Evolutionary conservation across 2,888 invertebrate genomes (phyloP).

Genomic region (Neoascia interrupta): DNA sequence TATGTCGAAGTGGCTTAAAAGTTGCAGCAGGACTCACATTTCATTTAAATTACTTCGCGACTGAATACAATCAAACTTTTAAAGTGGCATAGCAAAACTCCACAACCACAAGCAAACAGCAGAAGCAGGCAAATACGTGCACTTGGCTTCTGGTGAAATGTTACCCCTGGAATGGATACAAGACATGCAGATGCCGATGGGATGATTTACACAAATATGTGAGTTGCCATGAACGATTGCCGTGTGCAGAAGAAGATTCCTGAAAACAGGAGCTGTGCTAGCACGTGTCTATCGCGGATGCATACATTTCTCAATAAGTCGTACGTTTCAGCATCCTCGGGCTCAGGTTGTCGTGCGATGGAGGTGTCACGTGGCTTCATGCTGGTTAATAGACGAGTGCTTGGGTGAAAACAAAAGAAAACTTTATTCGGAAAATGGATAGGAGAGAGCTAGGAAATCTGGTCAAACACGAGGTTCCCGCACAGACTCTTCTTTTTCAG

Average conservation of each 20-base stretch:
- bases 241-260: constrained; percentile 40
- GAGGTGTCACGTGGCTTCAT: constrained; percentile 49
- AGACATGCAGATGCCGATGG: constrained; percentile 15
- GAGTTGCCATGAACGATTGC: constrained; percentile 12
- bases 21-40: too few relatives aligned
- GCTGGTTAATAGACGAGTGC: constrained; percentile 3
- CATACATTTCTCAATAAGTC: constrained; percentile 25
- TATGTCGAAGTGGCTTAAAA: too few relatives aligned
- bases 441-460: constrained; percentile 31
- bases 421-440: constrained; percentile 28
- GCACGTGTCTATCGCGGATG: constrained; percentile 48
- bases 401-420: constrained; percentile 12
- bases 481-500: neutral
- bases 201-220: constrained; percentile 20
- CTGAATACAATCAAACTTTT: too few relatives aligned
- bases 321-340: constrained; percentile 17
- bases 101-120: neutral
- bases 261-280: constrained; percentile 36
- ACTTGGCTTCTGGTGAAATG: constrained; percentile 2
- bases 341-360: constrained; percentile 19
- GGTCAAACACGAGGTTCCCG: constrained; percentile 38
- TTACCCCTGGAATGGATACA: constrained; percentile 16
- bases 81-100: too few relatives aligned
- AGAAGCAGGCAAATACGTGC: neutral
- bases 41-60: too few relatives aligned